These are phyloP conservation scores for Ophion costatus DNA, from an alignment of 2,888 invertebrate species.

Conservation along the genomic window DNA sequence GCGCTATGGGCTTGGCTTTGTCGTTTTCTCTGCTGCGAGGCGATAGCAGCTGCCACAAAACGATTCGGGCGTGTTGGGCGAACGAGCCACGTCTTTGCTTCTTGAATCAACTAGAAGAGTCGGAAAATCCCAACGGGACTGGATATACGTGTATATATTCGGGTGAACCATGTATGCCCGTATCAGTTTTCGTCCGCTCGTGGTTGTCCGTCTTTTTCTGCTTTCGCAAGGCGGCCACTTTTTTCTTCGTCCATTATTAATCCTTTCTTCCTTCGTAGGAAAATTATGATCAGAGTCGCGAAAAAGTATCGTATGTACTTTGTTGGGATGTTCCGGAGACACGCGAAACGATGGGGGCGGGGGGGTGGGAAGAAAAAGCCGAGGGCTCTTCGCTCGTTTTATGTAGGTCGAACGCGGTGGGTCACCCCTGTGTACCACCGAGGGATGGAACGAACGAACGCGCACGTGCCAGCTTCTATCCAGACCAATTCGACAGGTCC, in stretches of 20 bases:
- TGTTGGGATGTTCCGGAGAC: not conserved
- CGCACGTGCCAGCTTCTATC: constrained; percentile 31
- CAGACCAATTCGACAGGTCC: constrained; percentile 31
- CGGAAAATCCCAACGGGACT: constrained; percentile 2
- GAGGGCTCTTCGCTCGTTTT: constrained; percentile 12
- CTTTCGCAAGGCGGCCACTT: not conserved
- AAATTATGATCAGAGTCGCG: not conserved
- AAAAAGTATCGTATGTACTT: not conserved
- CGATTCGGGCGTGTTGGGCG: constrained; percentile 40
- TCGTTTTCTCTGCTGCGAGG: constrained; percentile 59
- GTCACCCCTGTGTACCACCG: constrained; percentile 28
- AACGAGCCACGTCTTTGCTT: constrained; percentile 9
- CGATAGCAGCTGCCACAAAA: constrained; percentile 59
- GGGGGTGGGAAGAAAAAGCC: not conserved
- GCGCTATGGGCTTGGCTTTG: constrained; percentile 17
- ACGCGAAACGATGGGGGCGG: not conserved
- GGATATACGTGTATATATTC: not conserved
- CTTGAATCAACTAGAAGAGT: constrained; percentile 32
- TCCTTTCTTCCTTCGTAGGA: not conserved
- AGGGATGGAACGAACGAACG: constrained; percentile 15
- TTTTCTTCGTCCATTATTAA: constrained; percentile 10
- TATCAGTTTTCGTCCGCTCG: not conserved
- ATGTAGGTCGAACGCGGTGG: constrained; percentile 26
- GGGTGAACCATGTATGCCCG: not conserved
- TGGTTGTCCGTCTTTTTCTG: not conserved